phyloP scores from a whole-genome alignment of 2,113 vertebrate species.

The Nannospalax galili region DNA sequence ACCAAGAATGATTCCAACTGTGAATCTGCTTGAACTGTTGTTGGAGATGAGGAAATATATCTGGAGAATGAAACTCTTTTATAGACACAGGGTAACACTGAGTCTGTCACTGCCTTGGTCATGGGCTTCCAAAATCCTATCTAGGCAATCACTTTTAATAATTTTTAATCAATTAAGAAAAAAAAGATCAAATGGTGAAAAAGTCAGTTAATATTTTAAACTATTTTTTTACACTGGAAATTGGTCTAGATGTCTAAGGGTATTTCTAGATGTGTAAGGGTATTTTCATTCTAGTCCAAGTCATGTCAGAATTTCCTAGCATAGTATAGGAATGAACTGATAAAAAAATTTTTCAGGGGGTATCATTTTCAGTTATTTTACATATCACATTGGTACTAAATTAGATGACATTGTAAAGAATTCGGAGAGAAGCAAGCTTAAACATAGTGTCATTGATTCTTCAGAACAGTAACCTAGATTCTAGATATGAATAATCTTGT shows the following conservation, averaged over 20 bases:
- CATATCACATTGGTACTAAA: background rate
- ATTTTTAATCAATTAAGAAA: background rate
- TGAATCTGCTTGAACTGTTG: background rate
- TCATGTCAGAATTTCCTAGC: too few relatives aligned
- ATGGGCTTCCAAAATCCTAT: background rate
- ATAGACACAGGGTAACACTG: background rate
- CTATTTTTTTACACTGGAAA: background rate
- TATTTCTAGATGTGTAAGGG: too few relatives aligned
- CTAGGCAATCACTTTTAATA: background rate
- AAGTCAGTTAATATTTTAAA: background rate
- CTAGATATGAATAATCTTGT: background rate
- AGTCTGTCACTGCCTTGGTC: background rate
- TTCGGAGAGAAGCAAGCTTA: background rate
- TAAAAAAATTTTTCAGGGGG: background rate
- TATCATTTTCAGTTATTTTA: too few relatives aligned
- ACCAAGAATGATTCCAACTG: background rate
- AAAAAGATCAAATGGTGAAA: background rate
- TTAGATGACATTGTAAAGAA: background rate
- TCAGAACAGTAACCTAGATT: background rate
- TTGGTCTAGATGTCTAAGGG: background rate
- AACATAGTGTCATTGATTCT: background rate
- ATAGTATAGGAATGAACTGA: background rate
- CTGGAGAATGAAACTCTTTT: background rate
- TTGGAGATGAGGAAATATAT: background rate
- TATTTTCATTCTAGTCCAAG: too few relatives aligned